Evolutionary conservation across 2,888 invertebrate species (phyloP).

Genomic region (Acleris laterana): DNA sequence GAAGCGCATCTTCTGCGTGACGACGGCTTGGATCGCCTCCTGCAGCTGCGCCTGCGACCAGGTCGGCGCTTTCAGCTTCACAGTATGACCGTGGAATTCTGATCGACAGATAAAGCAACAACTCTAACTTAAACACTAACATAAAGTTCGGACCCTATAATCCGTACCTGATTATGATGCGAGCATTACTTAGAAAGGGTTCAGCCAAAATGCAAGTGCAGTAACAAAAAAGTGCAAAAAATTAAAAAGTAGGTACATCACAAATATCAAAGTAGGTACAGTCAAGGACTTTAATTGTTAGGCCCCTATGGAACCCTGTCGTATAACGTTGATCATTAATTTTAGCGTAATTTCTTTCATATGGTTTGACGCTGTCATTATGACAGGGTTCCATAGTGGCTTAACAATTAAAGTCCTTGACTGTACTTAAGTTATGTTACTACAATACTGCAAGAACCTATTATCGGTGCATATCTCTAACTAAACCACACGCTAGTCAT

Average conservation of each 20-base stretch:
- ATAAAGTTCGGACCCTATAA: conserved; percentile 39
- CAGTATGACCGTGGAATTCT: conserved; percentile 85
- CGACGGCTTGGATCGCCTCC: conserved; percentile 90
- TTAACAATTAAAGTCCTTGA: too few species aligned
- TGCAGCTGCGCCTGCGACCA: conserved; percentile 90
- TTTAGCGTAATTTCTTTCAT: too few species aligned
- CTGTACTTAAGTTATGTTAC: conserved; percentile 23
- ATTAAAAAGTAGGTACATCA: background rate
- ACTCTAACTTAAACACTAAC: conserved; percentile 47
- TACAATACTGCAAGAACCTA: conserved; percentile 14
- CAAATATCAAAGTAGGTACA: too few species aligned
- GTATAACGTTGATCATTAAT: too few species aligned
- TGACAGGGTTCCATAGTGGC: too few species aligned
- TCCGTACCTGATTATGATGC: conserved; percentile 39
- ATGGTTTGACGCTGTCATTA: too few species aligned
- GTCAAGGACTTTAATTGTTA: too few species aligned
- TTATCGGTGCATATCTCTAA: conserved; percentile 20
- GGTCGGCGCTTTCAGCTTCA: conserved; percentile 89
- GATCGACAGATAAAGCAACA: conserved; percentile 61
- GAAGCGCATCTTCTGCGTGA: conserved; percentile 90
- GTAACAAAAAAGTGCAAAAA: conserved; percentile 7
- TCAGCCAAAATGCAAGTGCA: background rate
- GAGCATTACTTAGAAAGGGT: background rate
- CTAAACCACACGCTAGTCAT: conserved; percentile 20
- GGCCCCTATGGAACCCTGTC: too few species aligned